Base-by-base conservation (phyloP, 2,113 vertebrate species). In the Engraulis encrasicolus region DNA sequence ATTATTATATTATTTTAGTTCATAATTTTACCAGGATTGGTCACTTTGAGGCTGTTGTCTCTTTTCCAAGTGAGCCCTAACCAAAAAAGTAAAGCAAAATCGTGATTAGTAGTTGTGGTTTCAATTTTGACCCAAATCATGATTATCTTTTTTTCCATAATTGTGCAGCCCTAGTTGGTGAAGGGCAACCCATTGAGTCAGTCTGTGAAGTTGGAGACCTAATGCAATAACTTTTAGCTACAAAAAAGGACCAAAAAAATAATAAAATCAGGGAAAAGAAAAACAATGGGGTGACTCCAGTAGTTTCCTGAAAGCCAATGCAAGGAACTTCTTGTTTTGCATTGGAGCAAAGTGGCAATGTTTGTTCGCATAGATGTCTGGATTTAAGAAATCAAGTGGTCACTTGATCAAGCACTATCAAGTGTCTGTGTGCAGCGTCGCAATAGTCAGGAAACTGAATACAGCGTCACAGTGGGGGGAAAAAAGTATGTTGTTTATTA, bases 201-300 rank as follows among this genome's bases (percentile, higher is more conserved):
- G 58, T 66, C 31, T 66, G 58, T 11, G 23, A 23, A 66, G 58
- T 66, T 23, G 15, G 54, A 66, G 23, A 66, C 23, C 58, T 23
- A 66, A 23, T 27, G 58, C 58, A 66, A 66, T 66, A 66, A 66
- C 58, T 31, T 66, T 31, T 31, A 66, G 31, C n/a, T 45, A 45
- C 23, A 31, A 66, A 58, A 66, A 66, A 66, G n/a, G 58, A 66
- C 58, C 58, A 66, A 66, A 58, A 66, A 66, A 66, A 9, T n/a
- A 66, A n/a, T 23, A 66, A 66, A 66, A 66, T 66, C 58, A 66
- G 58, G 58, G 58, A 66, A 27, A 27, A 11, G 0, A 31, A 27
- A 66, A 66, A 27, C 11, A 23, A 11, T 66, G 58, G 23, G 23
- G 58, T 66, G 58, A 66, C 58, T 66, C 6, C 9, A 27, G 6